Conservation (phyloP, 2,113 vertebrate species). For the Odocoileus virginianus region DNA sequence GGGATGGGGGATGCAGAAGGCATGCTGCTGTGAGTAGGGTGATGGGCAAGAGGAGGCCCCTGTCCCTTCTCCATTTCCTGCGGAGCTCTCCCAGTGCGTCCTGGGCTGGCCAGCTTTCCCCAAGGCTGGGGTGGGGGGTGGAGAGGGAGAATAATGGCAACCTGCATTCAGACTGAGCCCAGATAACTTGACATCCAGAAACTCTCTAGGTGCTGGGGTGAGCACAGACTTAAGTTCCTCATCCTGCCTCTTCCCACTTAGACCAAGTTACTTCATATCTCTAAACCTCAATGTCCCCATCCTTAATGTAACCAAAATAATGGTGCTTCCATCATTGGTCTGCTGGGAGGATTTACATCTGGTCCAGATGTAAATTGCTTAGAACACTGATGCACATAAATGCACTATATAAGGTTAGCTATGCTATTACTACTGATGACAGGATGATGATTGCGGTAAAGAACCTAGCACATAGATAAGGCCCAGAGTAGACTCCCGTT, state of each 20-base stretch:
- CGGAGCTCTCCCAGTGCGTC: not conserved
- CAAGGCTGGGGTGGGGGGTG: too few relatives aligned
- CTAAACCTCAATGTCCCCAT: not conserved
- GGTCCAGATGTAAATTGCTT: not conserved
- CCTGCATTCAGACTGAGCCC: not conserved
- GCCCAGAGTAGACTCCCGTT: rapidly evolving
- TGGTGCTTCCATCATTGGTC: not conserved
- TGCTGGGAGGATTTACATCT: not conserved
- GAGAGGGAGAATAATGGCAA: not conserved
- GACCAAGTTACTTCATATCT: not conserved
- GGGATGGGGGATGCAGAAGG: not conserved
- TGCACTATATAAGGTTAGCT: not conserved
- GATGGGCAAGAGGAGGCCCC: not conserved
- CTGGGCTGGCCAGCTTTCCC: not conserved
- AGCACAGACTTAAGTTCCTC: not conserved
- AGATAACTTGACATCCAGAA: not conserved
- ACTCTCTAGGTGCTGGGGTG: not conserved
- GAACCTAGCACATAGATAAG: not conserved
- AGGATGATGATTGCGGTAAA: not conserved
- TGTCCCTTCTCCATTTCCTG: not conserved
- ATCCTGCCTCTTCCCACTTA: not conserved
- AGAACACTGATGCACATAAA: too few relatives aligned
- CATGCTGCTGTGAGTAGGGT: not conserved
- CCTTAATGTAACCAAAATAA: not conserved
- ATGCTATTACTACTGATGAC: not conserved